Evolutionary conservation across 1,140 invertebrate genomes (phyloP), one percentile per base, ranked within the genome.

Genomic region (Colletes latitarsis): DNA sequence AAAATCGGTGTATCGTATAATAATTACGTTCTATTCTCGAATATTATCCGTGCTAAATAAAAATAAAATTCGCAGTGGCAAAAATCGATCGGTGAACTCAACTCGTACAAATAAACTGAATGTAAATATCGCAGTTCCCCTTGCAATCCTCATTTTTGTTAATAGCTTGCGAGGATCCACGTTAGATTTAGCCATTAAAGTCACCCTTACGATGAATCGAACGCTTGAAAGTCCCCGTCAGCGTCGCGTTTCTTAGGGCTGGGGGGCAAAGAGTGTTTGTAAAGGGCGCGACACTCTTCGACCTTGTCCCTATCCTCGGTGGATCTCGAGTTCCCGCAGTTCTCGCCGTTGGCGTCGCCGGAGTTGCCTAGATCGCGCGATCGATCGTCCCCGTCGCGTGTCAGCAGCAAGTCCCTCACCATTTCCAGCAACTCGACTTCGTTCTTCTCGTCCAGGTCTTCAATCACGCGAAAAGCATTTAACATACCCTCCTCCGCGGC

Each of bases 351-450:
- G 57, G 19, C 53, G 30, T 80, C 66, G 0, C 80, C 80, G 0
- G 77, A 77, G 30, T 77, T 52, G 9, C 55, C 19, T 0, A 63
- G 46, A 43, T 41, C 77, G 12, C 21, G n/a, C 39, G 10, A 41
- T 19, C 49, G 39, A 55, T 49, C 52, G 4, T 46, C 1, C 1
- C 15, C 53, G 1, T 53, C 43, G 6, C 17, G 21, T 15, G n/a
- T 21, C 49, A 66, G 4, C 69, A 79, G 15, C 77, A 78, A 55
- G 46, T 73, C 52, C 49, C 17, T 72, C 5, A 72, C 43, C 49
- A 79, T 73, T 6, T 67, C 53, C n/a, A 80, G 10, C 53, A 80
- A 12, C 10, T 68, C 77, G 17, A 46, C 60, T 4, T 73, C 77
- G 19, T 77, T 21, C 49, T 79, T 55, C 39, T 30, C 19, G n/a